These are phyloP conservation scores for Ophraella communa DNA, from an alignment of 2,888 invertebrate genomes.

Conservation along the genomic window DNA sequence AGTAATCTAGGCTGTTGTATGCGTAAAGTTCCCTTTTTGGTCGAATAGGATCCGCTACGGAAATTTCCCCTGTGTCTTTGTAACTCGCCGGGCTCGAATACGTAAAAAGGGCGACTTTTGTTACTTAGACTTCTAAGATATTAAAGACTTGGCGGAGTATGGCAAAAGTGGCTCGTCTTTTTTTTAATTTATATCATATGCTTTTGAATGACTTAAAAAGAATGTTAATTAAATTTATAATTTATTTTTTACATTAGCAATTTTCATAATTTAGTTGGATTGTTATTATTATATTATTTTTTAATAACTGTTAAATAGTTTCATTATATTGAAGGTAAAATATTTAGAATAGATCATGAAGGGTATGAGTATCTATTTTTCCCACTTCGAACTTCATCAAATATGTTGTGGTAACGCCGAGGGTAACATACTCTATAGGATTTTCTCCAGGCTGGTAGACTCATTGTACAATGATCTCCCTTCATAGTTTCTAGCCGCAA, in stretches of 20 bases:
- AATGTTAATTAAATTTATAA: not conserved
- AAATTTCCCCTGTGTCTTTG: conserved; percentile 1
- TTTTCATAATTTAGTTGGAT: not conserved
- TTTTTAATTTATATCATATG: not conserved
- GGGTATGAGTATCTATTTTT: no score
- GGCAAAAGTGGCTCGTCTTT: not conserved
- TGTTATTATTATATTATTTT: not conserved
- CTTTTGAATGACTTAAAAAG: not conserved
- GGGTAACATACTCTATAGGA: no score
- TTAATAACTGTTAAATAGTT: no score
- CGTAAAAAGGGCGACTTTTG: conserved; percentile 1
- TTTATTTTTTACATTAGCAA: not conserved
- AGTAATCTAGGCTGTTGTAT: not conserved
- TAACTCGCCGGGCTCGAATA: not conserved
- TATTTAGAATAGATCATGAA: no score
- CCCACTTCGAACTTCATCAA: no score
- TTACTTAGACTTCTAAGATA: not conserved
- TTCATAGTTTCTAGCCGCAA: no score
- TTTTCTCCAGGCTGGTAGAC: no score
- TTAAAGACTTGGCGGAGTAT: not conserved
- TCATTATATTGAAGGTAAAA: no score
- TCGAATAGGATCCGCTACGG: not conserved
- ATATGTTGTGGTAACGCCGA: no score
- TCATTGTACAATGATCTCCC: no score
- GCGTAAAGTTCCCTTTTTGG: not conserved